Conservation (phyloP, 2,113 vertebrate genomes). For the Brachirus orientalis region DNA sequence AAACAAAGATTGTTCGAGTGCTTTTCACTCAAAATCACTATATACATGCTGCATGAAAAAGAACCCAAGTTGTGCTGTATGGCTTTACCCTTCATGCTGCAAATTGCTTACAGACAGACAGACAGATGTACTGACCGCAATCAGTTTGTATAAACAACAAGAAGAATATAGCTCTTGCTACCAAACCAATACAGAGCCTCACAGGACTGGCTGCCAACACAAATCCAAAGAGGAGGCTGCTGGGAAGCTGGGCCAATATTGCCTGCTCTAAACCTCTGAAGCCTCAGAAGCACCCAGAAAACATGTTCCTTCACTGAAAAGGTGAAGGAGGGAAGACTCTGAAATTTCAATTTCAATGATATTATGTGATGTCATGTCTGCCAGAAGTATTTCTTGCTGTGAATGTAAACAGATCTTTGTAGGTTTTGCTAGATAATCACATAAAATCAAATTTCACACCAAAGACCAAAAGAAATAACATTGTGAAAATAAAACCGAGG, state of each 20-base stretch:
- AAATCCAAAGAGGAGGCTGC: slow-evolving; percentile 53
- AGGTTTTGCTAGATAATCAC: background rate
- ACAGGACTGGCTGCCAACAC: slow-evolving; percentile 57
- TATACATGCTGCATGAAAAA: slow-evolving; percentile 29
- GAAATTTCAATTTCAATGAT: slow-evolving; percentile 3
- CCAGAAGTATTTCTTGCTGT: background rate
- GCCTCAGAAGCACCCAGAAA: slow-evolving; percentile 16
- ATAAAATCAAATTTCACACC: background rate
- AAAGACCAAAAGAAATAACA: too few relatives aligned
- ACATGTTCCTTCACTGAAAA: slow-evolving; percentile 16
- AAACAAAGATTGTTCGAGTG: slow-evolving; percentile 8
- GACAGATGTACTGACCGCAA: slow-evolving; percentile 61
- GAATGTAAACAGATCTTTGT: background rate
- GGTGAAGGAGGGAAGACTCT: too few relatives aligned
- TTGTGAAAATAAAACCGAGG: too few relatives aligned
- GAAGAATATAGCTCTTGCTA: slow-evolving; percentile 56
- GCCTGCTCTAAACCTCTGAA: slow-evolving; percentile 29
- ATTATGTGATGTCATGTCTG: background rate
- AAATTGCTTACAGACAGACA: slow-evolving; percentile 72
- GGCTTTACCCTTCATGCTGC: slow-evolving; percentile 27
- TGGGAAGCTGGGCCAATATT: slow-evolving; percentile 30
- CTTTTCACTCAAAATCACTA: slow-evolving; percentile 23
- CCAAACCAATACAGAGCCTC: slow-evolving; percentile 59
- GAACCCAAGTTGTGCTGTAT: slow-evolving; percentile 16
- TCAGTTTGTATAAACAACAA: slow-evolving; percentile 67